Base-by-base conservation (phyloP, 2,797 vertebrate species). In the Alfaro cultratus region DNA sequence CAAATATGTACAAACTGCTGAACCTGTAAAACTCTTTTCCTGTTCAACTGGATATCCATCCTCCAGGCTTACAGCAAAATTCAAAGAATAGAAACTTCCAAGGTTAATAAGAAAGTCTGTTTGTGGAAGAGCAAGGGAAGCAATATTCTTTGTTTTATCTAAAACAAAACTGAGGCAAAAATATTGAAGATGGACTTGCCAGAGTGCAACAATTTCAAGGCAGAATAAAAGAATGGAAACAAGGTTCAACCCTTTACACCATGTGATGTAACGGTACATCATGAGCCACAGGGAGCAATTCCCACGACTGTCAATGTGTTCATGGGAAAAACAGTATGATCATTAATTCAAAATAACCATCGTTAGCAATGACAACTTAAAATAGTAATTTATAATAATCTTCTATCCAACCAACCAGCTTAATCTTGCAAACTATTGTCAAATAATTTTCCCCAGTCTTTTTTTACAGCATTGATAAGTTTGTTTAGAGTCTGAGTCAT, bases 181-280 rank as follows among this genome's bases (percentile, higher is more conserved):
- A 82, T 72, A 79, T 87, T 41, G 76, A 82, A 53, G 60, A 2
- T 12, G 46, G 18, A 36, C 18, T 51, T 76, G 18, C 13, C 72
- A 73, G 76, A 75, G 47, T 12, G 9, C 36, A 43, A n/a, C 43
- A 39, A 73, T 84, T 80, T 79, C 53, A 70, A 76, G 62, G 13
- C 34, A 16, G 60, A 73, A 70, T 75, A 51, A 82, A 83, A 80
- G 71, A 81, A 74, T 87, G 85, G 91, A 89, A 88, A 89, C 88
- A 85, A 83, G 45, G 23, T 75, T 73, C 76, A 89, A 87, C 79
- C 53, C 68, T 79, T 84, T 83, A 73, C 75, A 43, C 34, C 80
- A 57, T 86, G 89, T 82, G 87, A 89, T 86, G 85, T 86, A 80
- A 82, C 77, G 53, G 83, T 85, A 82, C 53, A 76, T 80, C 49